phyloP scores from a whole-genome alignment of 2,113 vertebrate genomes.

The Eulemur rufifrons region DNA sequence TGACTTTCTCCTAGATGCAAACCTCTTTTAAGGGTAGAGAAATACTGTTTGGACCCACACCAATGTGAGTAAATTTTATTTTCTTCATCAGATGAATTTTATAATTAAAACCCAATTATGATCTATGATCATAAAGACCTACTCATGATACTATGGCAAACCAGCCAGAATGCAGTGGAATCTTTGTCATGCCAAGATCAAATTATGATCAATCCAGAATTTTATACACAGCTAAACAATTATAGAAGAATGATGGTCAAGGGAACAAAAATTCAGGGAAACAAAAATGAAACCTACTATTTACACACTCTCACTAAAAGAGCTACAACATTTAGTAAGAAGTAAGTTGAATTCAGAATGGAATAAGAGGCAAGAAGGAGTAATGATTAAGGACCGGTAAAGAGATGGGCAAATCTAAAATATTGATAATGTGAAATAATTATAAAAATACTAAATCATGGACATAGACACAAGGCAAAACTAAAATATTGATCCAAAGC shows the following conservation, averaged over 20 bases:
- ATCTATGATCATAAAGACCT: not conserved
- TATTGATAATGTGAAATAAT: not conserved
- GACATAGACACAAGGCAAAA: not conserved
- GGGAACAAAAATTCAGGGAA: not conserved
- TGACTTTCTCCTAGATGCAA: not conserved
- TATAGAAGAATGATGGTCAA: not conserved
- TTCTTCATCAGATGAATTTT: not conserved
- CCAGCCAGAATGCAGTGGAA: not conserved
- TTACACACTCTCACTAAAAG: not conserved
- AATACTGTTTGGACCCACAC: not conserved
- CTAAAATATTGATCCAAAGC: not conserved
- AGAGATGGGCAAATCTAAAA: not conserved
- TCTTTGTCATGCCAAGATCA: not conserved
- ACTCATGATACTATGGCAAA: not conserved
- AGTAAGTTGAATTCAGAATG: not conserved
- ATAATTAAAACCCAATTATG: not conserved
- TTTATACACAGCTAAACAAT: not conserved
- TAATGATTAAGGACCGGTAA: not conserved
- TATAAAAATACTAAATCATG: not conserved
- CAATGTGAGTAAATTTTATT: not conserved
- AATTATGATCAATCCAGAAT: not conserved
- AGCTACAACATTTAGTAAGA: not conserved
- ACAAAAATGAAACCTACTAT: not conserved
- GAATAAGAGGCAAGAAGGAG: not conserved
- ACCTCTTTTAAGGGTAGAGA: not conserved